Percentiles rank a stretch among this genome's conserved stretches.
Conservation (phyloP, 2,888 invertebrate species). For the Drepanosiphum platanoidis region DNA sequence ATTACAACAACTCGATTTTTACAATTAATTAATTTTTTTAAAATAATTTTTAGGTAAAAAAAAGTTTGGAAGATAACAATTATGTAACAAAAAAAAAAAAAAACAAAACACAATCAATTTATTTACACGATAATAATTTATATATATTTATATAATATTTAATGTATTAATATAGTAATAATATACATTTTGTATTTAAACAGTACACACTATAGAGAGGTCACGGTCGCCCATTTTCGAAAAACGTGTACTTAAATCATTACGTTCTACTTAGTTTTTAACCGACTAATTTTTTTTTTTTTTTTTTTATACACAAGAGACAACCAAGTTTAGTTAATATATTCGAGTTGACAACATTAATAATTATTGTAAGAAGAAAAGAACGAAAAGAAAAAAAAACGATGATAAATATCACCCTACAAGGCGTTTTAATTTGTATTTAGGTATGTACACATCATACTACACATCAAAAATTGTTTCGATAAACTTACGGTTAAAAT, state of each 20-base stretch:
- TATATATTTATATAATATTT: neutral
- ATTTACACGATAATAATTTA: slow-evolving; percentile 18
- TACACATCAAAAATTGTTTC: too few species aligned
- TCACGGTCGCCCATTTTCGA: neutral
- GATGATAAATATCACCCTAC: neutral
- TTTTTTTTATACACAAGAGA: slow-evolving; percentile 5
- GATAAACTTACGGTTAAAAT: neutral
- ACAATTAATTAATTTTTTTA: slow-evolving; percentile 1
- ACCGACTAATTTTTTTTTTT: neutral
- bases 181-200: neutral
- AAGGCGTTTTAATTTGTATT: neutral
- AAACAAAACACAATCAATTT: slow-evolving; percentile 8
- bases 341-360: neutral
- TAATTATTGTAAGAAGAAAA: slow-evolving; percentile 1
- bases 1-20: slow-evolving; percentile 34
- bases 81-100: neutral
- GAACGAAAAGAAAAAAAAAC: neutral
- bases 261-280: slow-evolving; percentile 16
- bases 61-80: slow-evolving; percentile 31
- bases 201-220: slow-evolving; percentile 2
- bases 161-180: slow-evolving; percentile 9
- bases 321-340: neutral
- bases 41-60: slow-evolving; percentile 37
- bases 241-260: slow-evolving; percentile 5
- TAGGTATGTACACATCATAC: neutral